Percentiles rank a stretch among this genome's conserved stretches.
Evolutionary conservation across 2,888 invertebrate species (phyloP).

Genomic region (Tortrix viridana): DNA sequence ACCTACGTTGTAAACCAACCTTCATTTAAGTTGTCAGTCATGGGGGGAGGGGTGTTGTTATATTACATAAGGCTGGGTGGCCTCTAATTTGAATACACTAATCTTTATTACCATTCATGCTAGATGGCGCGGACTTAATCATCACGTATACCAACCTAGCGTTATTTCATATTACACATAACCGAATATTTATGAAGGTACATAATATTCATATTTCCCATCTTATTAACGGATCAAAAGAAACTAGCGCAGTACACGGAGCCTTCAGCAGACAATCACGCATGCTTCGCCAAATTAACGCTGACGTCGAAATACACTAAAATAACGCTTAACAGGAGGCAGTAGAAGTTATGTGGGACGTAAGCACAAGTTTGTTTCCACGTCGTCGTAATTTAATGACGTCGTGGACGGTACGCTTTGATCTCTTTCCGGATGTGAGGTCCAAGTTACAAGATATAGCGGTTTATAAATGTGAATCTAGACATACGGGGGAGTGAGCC

Average conservation of each 20-base stretch:
- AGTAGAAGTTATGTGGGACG: constrained; percentile 39
- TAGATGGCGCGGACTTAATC: too few species aligned
- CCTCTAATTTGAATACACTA: too few species aligned
- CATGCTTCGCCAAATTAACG: constrained; percentile 46
- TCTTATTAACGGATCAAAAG: constrained; percentile 50
- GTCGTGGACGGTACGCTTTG: constrained; percentile 71
- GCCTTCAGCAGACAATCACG: constrained; percentile 59
- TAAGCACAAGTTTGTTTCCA: constrained; percentile 49
- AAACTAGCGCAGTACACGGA: constrained; percentile 45
- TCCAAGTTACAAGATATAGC: constrained; percentile 40
- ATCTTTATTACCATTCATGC: too few species aligned
- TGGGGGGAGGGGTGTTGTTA: too few species aligned
- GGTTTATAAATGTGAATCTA: background rate
- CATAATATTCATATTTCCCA: constrained; percentile 30
- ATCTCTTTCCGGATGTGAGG: constrained; percentile 59
- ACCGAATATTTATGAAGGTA: too few species aligned
- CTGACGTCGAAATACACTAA: constrained; percentile 35
- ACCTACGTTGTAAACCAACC: too few species aligned
- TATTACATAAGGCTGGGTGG: too few species aligned
- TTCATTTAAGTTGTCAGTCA: too few species aligned
- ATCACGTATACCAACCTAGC: too few species aligned
- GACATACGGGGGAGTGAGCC: too few species aligned
- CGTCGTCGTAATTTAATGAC: constrained; percentile 71
- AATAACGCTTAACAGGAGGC: constrained; percentile 33
- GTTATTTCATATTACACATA: too few species aligned